A percentile compares a stretch with the other conserved stretches of the same genome.
phyloP scores from a whole-genome alignment of 2,888 invertebrate genomes.

The Apocheima hispidaria region DNA sequence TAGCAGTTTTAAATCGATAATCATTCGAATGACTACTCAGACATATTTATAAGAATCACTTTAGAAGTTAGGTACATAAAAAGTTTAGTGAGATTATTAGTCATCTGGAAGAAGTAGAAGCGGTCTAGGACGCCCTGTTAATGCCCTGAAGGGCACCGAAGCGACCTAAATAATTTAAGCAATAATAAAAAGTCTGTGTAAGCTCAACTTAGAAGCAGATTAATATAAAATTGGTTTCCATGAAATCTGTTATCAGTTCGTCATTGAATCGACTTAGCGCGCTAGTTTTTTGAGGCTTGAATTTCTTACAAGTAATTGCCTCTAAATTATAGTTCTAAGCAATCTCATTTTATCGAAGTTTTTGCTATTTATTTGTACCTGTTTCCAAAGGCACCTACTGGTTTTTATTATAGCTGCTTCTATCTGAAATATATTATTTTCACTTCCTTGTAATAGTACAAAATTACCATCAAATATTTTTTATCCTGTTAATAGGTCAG shows the following conservation, averaged over 20 bases:
- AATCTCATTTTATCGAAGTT: not conserved
- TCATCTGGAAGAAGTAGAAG: too few species aligned
- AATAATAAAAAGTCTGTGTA: conserved; percentile 18
- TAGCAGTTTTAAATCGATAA: too few species aligned
- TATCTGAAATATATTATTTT: too few species aligned
- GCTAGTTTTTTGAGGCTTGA: conserved; percentile 1
- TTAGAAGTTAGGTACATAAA: too few species aligned
- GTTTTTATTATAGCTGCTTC: too few species aligned
- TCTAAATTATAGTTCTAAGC: conserved; percentile 6
- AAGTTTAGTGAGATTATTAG: too few species aligned
- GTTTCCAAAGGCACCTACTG: too few species aligned
- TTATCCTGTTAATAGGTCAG: too few species aligned
- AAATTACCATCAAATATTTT: too few species aligned
- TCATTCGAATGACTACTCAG: too few species aligned
- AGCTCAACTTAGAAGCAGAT: conserved; percentile 2
- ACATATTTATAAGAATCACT: too few species aligned
- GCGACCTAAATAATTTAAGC: conserved; percentile 23
- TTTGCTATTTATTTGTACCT: not conserved
- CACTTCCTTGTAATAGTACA: too few species aligned
- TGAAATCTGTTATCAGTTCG: conserved; percentile 30
- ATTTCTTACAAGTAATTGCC: conserved; percentile 2
- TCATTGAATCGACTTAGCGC: conserved; percentile 23
- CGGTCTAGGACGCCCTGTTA: conserved; percentile 1
- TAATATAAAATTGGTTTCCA: conserved; percentile 20
- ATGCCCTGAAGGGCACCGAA: conserved; percentile 23